Evolutionary conservation across 37 sponge, comb jelly and placozoan species (phyloP).

Genomic region (Hormiphora californensis): DNA sequence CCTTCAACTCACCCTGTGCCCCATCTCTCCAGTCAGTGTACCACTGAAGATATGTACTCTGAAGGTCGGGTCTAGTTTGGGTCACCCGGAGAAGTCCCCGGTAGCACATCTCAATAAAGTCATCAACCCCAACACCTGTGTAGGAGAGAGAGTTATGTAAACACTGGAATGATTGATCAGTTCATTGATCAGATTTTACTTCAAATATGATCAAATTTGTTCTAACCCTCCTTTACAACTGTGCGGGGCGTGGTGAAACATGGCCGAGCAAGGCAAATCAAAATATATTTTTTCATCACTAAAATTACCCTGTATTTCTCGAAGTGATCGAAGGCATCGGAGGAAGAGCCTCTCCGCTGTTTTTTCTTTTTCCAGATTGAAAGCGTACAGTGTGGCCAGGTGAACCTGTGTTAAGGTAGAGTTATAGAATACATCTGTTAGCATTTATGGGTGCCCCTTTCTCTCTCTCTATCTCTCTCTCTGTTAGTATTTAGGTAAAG

Average conservation of each 20-base stretch:
- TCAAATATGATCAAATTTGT: not conserved
- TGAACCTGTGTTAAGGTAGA: too few species aligned
- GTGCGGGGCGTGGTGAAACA: too few species aligned
- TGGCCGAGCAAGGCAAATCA: too few species aligned
- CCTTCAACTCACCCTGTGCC: not conserved
- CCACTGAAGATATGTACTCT: not conserved
- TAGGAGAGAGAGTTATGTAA: not conserved
- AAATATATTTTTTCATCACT: not conserved
- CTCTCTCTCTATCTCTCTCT: too few species aligned
- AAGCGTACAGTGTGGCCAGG: not conserved
- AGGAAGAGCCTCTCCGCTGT: not conserved
- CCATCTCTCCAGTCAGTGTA: not conserved
- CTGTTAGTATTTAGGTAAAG: too few species aligned
- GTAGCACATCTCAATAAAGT: conserved; percentile 19
- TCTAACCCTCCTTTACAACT: too few species aligned
- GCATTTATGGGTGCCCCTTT: too few species aligned
- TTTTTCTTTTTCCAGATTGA: not conserved
- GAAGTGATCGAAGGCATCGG: conserved; percentile 16
- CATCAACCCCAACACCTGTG: not conserved
- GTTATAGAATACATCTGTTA: too few species aligned
- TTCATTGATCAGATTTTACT: too few species aligned
- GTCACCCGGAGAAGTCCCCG: not conserved
- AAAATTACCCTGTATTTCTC: not conserved
- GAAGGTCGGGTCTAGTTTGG: not conserved
- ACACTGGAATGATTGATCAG: too few species aligned